Evolutionary conservation across 1,140 invertebrate species (phyloP).

Genomic region (Drosophila mauritiana): DNA sequence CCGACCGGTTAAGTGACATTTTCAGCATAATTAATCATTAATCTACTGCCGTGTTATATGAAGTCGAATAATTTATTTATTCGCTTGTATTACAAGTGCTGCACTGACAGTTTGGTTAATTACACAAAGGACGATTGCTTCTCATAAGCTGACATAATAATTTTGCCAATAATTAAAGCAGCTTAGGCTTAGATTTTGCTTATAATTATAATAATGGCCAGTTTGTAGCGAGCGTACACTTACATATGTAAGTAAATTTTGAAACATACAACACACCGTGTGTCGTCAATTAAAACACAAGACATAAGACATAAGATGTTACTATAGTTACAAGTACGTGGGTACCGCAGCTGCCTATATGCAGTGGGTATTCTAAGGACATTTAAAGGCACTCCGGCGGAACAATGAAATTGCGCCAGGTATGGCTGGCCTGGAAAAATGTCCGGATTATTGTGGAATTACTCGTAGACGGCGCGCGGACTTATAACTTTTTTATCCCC

Average conservation of each 20-base stretch:
- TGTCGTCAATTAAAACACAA: neutral
- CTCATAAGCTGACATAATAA: too few relatives aligned
- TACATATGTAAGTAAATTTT: neutral
- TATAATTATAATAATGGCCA: too few relatives aligned
- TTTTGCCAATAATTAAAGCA: too few relatives aligned
- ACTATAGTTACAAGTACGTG: neutral
- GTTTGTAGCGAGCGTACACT: too few relatives aligned
- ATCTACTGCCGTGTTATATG: neutral
- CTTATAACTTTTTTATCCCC: slow-evolving; percentile 6
- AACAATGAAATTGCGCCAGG: neutral
- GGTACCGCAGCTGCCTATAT: neutral
- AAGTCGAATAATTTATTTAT: too few relatives aligned
- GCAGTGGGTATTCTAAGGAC: neutral
- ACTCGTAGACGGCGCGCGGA: neutral
- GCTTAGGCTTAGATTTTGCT: neutral
- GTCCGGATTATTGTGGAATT: slow-evolving; percentile 1
- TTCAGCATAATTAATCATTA: neutral
- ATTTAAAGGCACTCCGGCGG: neutral
- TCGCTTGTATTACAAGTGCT: too few relatives aligned
- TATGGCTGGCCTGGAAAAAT: neutral
- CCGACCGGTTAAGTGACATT: neutral
- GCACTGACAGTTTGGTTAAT: too few relatives aligned
- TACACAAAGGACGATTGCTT: too few relatives aligned
- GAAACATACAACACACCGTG: neutral
- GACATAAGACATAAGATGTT: neutral